Evolutionary conservation across 2,113 vertebrate species (phyloP).

Genomic region (Plestiodon gilberti): DNA sequence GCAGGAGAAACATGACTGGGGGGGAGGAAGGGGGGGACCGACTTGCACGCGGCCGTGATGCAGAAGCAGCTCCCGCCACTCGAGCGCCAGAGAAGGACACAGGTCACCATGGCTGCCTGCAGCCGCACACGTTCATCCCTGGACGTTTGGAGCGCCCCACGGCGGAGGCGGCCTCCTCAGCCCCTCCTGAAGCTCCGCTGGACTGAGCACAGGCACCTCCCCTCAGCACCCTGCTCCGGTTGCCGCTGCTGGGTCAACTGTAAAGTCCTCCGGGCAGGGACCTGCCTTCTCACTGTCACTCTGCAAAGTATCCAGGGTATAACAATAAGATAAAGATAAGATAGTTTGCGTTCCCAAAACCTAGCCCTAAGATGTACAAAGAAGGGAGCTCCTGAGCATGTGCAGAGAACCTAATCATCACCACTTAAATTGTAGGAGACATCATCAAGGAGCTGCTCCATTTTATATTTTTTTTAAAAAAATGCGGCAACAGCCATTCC

Average conservation of each 20-base stretch:
- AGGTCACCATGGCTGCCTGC: no score
- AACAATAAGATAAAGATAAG: neutral
- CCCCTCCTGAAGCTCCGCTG: no score
- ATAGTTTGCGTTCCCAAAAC: neutral
- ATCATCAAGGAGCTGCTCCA: no score
- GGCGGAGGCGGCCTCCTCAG: neutral
- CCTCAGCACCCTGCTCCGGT: neutral
- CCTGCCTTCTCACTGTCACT: neutral
- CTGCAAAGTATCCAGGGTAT: no score
- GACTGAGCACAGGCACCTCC: no score
- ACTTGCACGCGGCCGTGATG: neutral
- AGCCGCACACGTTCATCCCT: neutral
- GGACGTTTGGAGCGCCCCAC: neutral
- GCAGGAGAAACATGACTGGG: conserved; percentile 43
- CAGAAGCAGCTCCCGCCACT: neutral
- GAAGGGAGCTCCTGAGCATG: neutral
- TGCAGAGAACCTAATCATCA: neutral
- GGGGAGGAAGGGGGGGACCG: neutral
- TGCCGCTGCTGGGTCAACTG: neutral
- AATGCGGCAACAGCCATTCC: no score
- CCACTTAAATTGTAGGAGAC: no score
- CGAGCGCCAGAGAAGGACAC: no score
- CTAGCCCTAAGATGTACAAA: neutral
- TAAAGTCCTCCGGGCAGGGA: neutral
- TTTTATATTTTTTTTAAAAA: no score